Evolutionary conservation across 2,113 vertebrate genomes (phyloP).

Genomic region (Corvus cornix): DNA sequence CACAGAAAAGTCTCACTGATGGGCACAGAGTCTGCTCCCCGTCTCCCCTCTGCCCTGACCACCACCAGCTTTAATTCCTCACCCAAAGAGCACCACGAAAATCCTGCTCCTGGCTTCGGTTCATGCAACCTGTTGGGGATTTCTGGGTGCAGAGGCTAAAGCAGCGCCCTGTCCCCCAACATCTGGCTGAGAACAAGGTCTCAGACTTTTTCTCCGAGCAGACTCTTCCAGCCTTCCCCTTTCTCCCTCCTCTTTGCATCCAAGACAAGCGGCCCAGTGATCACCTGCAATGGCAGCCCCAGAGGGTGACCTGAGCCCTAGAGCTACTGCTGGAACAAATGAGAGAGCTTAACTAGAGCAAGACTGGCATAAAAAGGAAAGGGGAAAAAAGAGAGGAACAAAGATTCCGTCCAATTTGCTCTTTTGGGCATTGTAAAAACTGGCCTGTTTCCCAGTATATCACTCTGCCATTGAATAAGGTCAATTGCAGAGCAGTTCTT

Average conservation of each 20-base stretch:
- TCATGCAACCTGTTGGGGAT: fast-evolving
- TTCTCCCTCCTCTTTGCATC: constrained; percentile 27
- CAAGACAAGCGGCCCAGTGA: constrained; percentile 28
- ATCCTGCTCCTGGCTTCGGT: not conserved
- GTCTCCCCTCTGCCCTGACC: not conserved
- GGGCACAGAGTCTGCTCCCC: not conserved
- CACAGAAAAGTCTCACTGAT: not conserved
- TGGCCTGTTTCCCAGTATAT: constrained; percentile 83
- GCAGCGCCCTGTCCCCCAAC: not conserved
- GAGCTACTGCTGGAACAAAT: constrained; percentile 68
- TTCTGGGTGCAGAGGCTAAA: not conserved
- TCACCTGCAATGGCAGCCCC: constrained; percentile 72
- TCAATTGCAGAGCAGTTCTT: constrained; percentile 76
- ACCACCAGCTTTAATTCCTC: not conserved
- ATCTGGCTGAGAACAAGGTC: not conserved
- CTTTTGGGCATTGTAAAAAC: constrained; percentile 80
- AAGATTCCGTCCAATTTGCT: constrained; percentile 84
- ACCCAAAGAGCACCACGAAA: fast-evolving
- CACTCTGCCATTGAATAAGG: constrained; percentile 79
- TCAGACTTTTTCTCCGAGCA: not conserved
- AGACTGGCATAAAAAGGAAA: constrained; percentile 70
- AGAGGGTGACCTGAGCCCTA: constrained; percentile 69
- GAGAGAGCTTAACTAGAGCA: constrained; percentile 74
- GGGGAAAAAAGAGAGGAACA: constrained; percentile 69
- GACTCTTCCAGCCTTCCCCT: not conserved